Evolutionary conservation across 2,888 invertebrate species (phyloP), one percentile per base, ranked within the genome.

Genomic region (Thysanoteuthis rhombus): DNA sequence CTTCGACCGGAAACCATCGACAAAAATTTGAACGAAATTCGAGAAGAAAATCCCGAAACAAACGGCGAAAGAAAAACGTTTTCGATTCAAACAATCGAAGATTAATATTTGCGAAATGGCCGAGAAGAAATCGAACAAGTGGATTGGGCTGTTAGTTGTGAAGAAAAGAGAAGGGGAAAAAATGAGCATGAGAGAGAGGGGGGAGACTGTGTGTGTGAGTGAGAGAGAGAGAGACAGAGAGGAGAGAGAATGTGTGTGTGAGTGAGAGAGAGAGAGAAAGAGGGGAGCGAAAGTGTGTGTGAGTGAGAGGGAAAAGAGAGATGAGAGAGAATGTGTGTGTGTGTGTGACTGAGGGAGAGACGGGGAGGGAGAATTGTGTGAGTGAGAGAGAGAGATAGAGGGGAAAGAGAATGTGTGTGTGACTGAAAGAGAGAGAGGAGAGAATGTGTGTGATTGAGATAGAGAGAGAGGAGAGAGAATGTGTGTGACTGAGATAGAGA

Each of bases 161-260:
- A 19, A 52, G 52, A 52, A 25, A 52, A 19, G 19, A 25, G 52
- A 19, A 25, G 3, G 25, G 25, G 52, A 52, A 19, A 22, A 25
- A 52, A 22, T 6, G 22, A 25, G 52, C 19, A 52, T 3, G 22
- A 52, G 22, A 52, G n/a, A n/a, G n/a, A 90, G 39, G 12, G 40
- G 47, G 89, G 89, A 93, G 39, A 39, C 28, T 91, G 92, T 39
- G 58, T 90, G 32, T 92, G 93, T 91, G 92, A 93, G 32, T 93
- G 93, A 93, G 90, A 91, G 38, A 45, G 92, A 94, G 42, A 89
- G 40, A 93, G 42, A 39, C 89, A 92, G 94, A 94, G n/a, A 89
- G 92, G 42, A 89, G 22, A n/a, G n/a, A n/a, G n/a, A n/a, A n/a
- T n/a, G n/a, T n/a, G n/a, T n/a, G n/a, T n/a, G n/a, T n/a, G n/a